A percentile compares a stretch with the other conserved stretches of the same genome.
Conservation (phyloP, 2,113 vertebrate genomes). For the Edolisoma coerulescens region DNA sequence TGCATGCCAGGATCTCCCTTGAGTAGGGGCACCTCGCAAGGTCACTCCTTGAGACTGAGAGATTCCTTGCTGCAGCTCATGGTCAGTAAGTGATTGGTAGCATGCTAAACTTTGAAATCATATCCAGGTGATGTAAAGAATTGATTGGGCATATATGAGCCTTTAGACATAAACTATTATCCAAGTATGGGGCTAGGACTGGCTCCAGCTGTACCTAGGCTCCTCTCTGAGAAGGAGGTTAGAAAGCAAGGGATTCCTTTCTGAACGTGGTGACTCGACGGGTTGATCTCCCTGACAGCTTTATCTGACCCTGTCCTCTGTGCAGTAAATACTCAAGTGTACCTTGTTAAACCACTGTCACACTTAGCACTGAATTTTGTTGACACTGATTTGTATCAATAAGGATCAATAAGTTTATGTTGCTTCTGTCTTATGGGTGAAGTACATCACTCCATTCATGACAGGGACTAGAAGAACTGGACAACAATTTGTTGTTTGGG, state of each 20-base stretch:
- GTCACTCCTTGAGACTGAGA: background rate
- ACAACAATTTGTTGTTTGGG: background rate
- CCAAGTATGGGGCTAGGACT: no score
- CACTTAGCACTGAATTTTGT: background rate
- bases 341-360: background rate
- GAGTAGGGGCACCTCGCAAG: no score
- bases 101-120: background rate
- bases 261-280: background rate
- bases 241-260: background rate
- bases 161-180: background rate
- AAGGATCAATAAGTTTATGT: background rate
- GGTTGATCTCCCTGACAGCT: background rate
- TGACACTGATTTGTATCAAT: background rate
- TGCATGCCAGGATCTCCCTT: background rate
- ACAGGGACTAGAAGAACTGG: background rate
- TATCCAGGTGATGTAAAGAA: background rate
- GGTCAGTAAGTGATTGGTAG: fast-evolving
- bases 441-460: background rate
- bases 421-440: background rate
- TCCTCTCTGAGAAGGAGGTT: background rate
- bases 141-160: background rate
- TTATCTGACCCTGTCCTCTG: background rate
- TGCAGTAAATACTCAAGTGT: no score
- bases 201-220: background rate
- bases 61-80: no score